Evolutionary conservation across 2,113 vertebrate species (phyloP).

Genomic region (Empidonax traillii): DNA sequence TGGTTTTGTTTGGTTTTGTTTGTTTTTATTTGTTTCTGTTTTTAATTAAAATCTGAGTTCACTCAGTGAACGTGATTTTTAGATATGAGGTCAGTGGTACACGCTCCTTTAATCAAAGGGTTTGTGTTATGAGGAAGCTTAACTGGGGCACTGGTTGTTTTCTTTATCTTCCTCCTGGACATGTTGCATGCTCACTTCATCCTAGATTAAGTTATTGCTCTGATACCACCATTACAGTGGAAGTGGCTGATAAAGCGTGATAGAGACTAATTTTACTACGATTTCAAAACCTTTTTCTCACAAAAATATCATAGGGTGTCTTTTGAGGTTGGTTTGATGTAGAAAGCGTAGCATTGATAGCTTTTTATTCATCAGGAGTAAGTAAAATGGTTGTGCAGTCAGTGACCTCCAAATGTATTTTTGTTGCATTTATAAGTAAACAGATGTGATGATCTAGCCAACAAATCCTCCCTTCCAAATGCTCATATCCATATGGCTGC

Average conservation of each 20-base stretch:
- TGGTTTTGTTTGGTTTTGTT: too few relatives aligned
- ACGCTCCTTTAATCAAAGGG: neutral
- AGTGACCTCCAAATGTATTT: constrained; percentile 60
- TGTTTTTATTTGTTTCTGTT: neutral
- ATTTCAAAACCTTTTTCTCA: neutral
- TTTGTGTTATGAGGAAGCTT: neutral
- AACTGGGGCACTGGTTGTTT: neutral
- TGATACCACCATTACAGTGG: neutral
- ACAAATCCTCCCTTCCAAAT: constrained; percentile 67
- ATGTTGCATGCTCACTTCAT: neutral
- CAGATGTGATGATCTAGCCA: constrained; percentile 58
- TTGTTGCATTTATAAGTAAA: constrained; percentile 55
- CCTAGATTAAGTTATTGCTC: neutral
- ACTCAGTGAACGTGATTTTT: neutral
- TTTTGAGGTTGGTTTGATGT: neutral
- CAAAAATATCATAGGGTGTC: neutral
- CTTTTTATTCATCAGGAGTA: neutral
- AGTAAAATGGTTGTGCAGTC: constrained; percentile 8
- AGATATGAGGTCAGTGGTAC: neutral
- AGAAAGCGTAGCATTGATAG: neutral
- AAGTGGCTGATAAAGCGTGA: neutral
- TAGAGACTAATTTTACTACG: neutral
- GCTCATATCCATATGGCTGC: constrained; percentile 52
- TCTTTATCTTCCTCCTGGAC: neutral
- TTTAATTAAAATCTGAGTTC: neutral